phyloP scores from a whole-genome alignment of 2,888 invertebrate species.

The Netelia inedita region DNA sequence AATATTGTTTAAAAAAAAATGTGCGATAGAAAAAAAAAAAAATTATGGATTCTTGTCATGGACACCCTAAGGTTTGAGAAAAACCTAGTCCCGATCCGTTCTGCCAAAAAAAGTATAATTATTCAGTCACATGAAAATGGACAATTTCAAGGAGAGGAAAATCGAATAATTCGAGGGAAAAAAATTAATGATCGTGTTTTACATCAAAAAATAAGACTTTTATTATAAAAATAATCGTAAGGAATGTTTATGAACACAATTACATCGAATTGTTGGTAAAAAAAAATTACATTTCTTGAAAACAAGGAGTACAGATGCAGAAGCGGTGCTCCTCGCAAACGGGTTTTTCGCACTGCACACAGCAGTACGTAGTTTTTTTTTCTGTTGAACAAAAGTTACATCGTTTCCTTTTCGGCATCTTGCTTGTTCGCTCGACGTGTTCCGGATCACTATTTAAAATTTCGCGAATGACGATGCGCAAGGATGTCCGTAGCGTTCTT shows the following conservation, averaged over 20 bases:
- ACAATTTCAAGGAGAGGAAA: too few species aligned
- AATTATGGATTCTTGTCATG: too few species aligned
- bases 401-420: constrained; percentile 4
- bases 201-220: not conserved
- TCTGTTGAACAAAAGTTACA: constrained; percentile 4
- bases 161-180: too few species aligned
- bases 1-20: not conserved
- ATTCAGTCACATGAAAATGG: too few species aligned
- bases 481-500: constrained; percentile 1
- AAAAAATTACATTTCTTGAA: constrained; percentile 4
- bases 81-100: too few species aligned
- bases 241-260: not conserved
- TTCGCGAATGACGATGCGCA: not conserved
- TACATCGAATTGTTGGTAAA: not conserved
- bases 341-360: constrained; percentile 13
- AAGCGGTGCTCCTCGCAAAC: constrained; percentile 17
- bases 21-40: not conserved
- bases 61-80: too few species aligned
- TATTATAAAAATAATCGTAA: not conserved
- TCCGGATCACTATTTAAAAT: constrained; percentile 6
- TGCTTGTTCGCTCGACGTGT: not conserved
- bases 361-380: constrained; percentile 1
- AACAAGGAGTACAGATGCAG: constrained; percentile 6
- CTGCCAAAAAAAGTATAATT: too few species aligned
- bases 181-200: not conserved